A percentile compares a stretch with the other conserved stretches of the same genome.
Evolutionary conservation across 2,797 vertebrate genomes (phyloP).

Genomic region (Cichlasoma orientale): DNA sequence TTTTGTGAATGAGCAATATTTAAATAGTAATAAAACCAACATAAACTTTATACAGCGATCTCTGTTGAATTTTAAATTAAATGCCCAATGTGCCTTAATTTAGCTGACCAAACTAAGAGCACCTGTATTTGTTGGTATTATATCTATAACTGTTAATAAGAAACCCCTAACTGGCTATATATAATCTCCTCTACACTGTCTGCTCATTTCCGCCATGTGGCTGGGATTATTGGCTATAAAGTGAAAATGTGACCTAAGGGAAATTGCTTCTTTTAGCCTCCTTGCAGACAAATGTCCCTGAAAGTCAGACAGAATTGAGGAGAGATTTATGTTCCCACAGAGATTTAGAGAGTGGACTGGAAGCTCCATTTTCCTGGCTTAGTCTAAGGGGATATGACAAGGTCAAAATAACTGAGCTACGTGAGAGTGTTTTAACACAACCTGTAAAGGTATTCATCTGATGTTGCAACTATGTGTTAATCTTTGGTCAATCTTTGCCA

Average conservation of each 20-base stretch:
- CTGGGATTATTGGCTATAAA: conserved; percentile 21
- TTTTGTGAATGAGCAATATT: background rate
- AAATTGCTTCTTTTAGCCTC: conserved; percentile 5
- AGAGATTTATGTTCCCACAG: conserved; percentile 21
- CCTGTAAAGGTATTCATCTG: background rate
- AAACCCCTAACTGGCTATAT: background rate
- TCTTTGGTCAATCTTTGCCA: background rate
- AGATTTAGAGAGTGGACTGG: background rate
- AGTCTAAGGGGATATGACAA: background rate
- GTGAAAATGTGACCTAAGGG: background rate
- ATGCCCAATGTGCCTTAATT: background rate
- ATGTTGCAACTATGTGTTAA: background rate
- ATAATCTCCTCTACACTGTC: background rate
- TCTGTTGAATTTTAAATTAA: background rate
- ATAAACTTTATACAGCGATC: background rate
- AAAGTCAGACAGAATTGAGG: conserved; percentile 4
- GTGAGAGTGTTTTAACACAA: background rate
- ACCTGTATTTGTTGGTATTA: background rate
- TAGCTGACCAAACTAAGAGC: background rate
- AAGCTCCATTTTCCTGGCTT: background rate
- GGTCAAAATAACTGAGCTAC: background rate
- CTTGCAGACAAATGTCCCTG: conserved; percentile 24
- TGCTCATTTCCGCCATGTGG: background rate
- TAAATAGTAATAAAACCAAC: background rate
- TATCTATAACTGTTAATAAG: background rate